Base-by-base conservation (phyloP, 2,888 invertebrate species). In the Drosophila trichaetosa region DNA sequence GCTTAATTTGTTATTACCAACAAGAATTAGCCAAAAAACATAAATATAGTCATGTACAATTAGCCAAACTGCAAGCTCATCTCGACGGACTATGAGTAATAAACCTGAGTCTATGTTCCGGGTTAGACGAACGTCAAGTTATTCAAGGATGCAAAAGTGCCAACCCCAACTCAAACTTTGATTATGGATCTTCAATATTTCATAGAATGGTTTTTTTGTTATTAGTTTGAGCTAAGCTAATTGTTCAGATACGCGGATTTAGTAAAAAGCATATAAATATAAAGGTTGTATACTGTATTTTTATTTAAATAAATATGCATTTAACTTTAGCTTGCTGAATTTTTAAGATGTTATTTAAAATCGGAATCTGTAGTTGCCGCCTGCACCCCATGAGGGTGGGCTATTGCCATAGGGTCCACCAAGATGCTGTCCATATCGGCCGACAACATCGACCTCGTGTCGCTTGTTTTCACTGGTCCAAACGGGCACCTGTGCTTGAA, bases 341-440 rank as follows among this genome's bases (percentile, higher is more conserved):
- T 42, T 11, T 21, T 42, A 42, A 42, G 21, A 0, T 16, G 34
- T 34, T 34, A 16, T 4, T 58, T 62, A 76, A 18, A 79, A 87
- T 59, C 86, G 18, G 27, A 62, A 83, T 59, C 79, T 63, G 38
- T 85, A 85, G 38, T 7, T 38, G 51, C 56, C 77, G 8, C 92
- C 92, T 4, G 40, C 59, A 0, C 83, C 76, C 16, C 54, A 73
- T 24, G 79, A 65, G 0, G 92, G 77, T 0, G 34, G 72, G 5
- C 90, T 87, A 33, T 87, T 87, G 63, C 92, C 92, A 64, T 80
- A 91, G 4, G 90, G 92, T 40, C 92, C 92, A 24, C 87, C 92
- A 33, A 86, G 69, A 53, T 90, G 92, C 60, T 92, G 92, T 0
- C 80, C 80, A 57, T 90, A 92, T 24, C 78, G 60, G 0, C 77